These are phyloP conservation scores for Carettochelys insculpta DNA, from an alignment of 2,113 vertebrate species.

Conservation along the genomic window DNA sequence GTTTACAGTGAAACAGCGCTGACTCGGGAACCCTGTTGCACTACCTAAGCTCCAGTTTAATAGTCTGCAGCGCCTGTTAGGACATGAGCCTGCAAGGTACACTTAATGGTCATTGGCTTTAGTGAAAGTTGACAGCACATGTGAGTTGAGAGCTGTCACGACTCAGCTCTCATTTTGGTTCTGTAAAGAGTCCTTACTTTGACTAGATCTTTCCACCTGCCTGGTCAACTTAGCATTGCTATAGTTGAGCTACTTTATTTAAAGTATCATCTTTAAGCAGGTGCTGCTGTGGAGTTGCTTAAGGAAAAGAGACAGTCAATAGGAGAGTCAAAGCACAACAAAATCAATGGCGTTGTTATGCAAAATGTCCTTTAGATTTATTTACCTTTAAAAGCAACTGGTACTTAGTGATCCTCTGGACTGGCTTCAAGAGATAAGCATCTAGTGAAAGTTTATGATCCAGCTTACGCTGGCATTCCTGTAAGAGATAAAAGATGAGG, in stretches of 20 bases:
- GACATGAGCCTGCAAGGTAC: not conserved
- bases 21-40: not conserved
- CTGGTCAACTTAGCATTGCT: not conserved
- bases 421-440: slow-evolving; percentile 91
- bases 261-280: not conserved
- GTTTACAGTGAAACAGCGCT: not conserved
- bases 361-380: not conserved
- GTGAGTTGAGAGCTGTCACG: too few species aligned
- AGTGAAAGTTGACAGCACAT: not conserved
- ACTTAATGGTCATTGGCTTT: not conserved
- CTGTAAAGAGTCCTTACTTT: not conserved
- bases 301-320: not conserved
- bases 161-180: not conserved
- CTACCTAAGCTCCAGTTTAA: not conserved
- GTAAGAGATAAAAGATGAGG: not conserved
- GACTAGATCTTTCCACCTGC: not conserved
- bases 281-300: accelerated
- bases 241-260: not conserved
- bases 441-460: slow-evolving; percentile 93
- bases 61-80: not conserved
- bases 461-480: slow-evolving; percentile 86
- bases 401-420: slow-evolving; percentile 94
- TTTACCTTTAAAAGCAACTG: slow-evolving; percentile 88
- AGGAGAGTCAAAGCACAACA: not conserved
- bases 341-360: not conserved